Conservation (phyloP, 2,113 vertebrate species). For the Stigmatopora argus region DNA sequence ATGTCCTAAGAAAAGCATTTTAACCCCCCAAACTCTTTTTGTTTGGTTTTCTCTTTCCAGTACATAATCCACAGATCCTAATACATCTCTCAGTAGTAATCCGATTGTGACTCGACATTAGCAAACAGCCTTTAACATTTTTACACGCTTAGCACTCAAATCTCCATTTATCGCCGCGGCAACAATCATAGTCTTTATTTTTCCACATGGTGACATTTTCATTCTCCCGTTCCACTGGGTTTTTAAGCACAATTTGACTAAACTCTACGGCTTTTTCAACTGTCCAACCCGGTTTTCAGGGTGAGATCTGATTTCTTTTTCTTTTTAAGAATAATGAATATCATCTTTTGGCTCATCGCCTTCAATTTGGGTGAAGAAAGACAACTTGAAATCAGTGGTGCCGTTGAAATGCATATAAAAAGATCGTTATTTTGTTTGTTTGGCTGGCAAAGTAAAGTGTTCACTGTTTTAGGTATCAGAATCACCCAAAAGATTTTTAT, state of each 20-base stretch:
- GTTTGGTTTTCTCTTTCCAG: background rate
- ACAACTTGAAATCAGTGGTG: no score
- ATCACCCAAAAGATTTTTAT: no score
- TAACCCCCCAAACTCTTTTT: background rate
- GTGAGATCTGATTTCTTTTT: no score
- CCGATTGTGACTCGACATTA: background rate
- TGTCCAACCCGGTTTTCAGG: background rate
- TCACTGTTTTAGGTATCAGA: no score
- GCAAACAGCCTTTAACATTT: slow-evolving; percentile 54
- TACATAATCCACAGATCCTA: background rate
- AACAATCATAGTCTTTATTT: background rate
- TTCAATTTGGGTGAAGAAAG: no score
- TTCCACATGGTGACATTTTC: slow-evolving; percentile 49
- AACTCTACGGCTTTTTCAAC: slow-evolving; percentile 5
- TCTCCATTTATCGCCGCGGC: background rate
- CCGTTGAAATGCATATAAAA: no score
- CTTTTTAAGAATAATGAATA: background rate
- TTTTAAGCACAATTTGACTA: slow-evolving; percentile 30
- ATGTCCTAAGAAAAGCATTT: background rate
- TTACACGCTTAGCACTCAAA: slow-evolving; percentile 28
- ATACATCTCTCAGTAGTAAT: background rate
- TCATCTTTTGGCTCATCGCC: no score
- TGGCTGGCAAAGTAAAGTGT: no score
- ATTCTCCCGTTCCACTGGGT: slow-evolving; percentile 31
- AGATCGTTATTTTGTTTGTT: no score